Conservation (phyloP, 2,797 vertebrate genomes). For the Masticophis lateralis region DNA sequence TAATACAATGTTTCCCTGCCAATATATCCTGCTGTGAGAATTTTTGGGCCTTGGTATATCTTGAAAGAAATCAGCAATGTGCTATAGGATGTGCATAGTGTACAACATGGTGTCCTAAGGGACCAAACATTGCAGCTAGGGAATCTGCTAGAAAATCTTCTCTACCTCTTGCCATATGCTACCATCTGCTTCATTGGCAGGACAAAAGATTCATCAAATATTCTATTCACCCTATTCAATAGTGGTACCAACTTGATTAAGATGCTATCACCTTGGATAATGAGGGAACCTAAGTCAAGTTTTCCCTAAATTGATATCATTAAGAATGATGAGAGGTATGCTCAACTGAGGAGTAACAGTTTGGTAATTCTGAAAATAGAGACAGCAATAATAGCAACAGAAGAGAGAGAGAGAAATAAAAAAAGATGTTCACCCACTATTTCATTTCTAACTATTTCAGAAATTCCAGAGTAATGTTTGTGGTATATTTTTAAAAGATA, state of each 20-base stretch:
- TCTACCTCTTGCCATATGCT: neutral
- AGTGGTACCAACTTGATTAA: neutral
- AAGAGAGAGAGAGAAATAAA: neutral
- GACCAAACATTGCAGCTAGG: no score
- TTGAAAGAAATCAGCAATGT: neutral
- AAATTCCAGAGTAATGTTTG: neutral
- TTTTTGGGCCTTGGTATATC: neutral
- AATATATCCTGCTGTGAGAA: neutral
- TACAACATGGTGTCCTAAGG: neutral
- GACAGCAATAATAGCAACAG: neutral
- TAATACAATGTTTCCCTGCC: neutral
- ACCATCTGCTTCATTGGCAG: neutral
- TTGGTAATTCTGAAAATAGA: neutral
- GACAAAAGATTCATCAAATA: neutral
- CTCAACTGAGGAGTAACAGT: neutral
- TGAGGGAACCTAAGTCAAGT: neutral
- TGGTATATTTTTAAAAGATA: neutral
- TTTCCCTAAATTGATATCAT: neutral
- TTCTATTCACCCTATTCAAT: no score
- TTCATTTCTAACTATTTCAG: neutral
- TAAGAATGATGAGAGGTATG: neutral
- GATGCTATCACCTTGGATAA: neutral
- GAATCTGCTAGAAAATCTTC: neutral
- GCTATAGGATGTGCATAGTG: neutral
- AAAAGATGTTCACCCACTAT: neutral